Base-by-base conservation (phyloP, 2,797 vertebrate species). In the Gobionotothen gibberifrons region DNA sequence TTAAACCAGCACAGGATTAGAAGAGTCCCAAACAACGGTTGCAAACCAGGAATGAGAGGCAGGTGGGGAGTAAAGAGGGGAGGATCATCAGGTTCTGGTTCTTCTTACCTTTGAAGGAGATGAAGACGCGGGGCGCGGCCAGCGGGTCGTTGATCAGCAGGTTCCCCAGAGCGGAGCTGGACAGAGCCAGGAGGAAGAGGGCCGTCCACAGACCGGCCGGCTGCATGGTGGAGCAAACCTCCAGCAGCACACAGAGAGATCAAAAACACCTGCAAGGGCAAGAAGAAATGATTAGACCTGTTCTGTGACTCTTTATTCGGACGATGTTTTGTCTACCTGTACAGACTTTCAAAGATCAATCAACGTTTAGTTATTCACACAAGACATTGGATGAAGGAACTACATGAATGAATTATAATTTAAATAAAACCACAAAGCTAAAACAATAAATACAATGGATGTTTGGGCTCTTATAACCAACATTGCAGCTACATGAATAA, bases 51-150 rank as follows among this genome's bases (percentile, higher is more conserved):
- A 59, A 49, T 19, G 32, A 47, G 16, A 74, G 19, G 40, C 13
- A 56, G 13, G 57, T 61, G 17, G 11, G 11, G 51, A 64, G 52
- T 10, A 46, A 10, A 64, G 11, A 53, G 53, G 2, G 1, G 12
- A 52, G 29, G 22, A 12, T n/a, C 54, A 12, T n/a, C 54, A 64
- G 36, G 42, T 39, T 26, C 39, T 10, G 63, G 55, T 66, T 83
- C 87, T 66, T 83, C 87, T 66, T 93, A 95, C 95, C 95, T 94
- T 95, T 96, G 82, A 95, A 95, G 85, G 94, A 91, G 80, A 95
- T 90, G 85, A 93, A 94, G 81, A 96, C 94, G 0, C 95, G 92
- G 17, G 95, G 95, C 2, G 94, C 94, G 0, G 94, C 90, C 63
- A 93, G 21, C 0, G 89, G 78, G 40, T 95, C 94, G 1, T 54